Conservation (phyloP, 2,113 vertebrate species). For the Callithrix jacchus region DNA sequence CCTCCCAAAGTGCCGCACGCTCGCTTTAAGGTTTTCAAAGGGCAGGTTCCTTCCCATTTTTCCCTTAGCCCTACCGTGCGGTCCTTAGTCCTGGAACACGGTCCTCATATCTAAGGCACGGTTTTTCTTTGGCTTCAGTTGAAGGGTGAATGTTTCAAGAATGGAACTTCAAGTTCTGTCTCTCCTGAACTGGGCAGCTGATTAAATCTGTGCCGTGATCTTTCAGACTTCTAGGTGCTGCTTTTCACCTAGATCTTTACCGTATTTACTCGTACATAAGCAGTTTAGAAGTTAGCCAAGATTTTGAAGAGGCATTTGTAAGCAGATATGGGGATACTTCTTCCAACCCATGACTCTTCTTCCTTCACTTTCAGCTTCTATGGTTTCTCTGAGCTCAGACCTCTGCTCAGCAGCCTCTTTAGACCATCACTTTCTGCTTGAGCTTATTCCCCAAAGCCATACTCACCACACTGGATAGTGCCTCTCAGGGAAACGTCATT, state of each 20-base stretch:
- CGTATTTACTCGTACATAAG: rapidly evolving
- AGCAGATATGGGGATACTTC: background rate
- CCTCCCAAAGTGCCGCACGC: too few relatives aligned
- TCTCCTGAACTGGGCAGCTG: background rate
- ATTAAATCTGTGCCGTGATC: background rate
- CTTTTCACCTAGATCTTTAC: background rate
- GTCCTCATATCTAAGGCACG: background rate
- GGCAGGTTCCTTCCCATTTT: background rate
- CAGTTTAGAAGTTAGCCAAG: too few relatives aligned
- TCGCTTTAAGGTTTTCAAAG: background rate
- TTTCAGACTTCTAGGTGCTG: background rate
- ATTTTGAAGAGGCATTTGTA: background rate
- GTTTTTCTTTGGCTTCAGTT: background rate
- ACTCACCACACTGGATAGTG: background rate
- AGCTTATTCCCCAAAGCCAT: background rate
- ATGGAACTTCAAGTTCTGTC: background rate
- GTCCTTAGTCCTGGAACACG: too few relatives aligned
- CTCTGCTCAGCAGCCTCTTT: background rate
- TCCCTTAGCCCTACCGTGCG: background rate
- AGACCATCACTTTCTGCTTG: background rate
- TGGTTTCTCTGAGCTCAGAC: background rate
- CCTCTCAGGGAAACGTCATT: background rate
- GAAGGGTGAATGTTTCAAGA: background rate
- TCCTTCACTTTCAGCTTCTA: background rate
- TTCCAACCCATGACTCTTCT: background rate